Conservation (phyloP, 2,888 invertebrate species). For the Tyria jacobaeae region DNA sequence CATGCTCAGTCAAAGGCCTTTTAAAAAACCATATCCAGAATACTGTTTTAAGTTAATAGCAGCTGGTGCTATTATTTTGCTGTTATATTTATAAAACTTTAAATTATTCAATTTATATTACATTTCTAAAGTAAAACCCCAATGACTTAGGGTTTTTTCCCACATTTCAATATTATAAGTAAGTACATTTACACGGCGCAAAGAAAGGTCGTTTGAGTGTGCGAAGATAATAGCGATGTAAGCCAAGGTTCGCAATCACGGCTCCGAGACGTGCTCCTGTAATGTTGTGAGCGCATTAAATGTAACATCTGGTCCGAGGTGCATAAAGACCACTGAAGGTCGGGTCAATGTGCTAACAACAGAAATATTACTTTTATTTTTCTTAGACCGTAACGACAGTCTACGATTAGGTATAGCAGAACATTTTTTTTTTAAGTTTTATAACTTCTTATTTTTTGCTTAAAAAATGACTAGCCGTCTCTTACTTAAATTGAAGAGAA, state of each 20-base stretch:
- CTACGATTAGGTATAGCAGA: no score
- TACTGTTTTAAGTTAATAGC: no score
- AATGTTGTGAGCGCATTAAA: constrained; percentile 1
- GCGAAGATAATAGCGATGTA: constrained; percentile 45
- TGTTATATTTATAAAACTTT: not conserved
- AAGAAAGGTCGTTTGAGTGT: constrained; percentile 44
- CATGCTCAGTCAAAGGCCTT: no score
- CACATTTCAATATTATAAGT: not conserved
- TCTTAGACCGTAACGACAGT: not conserved
- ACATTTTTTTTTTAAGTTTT: no score
- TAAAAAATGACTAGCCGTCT: no score
- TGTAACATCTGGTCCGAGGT: not conserved
- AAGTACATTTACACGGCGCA: constrained; percentile 25
- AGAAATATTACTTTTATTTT: not conserved
- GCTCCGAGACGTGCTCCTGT: constrained; percentile 39
- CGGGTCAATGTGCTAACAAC: not conserved
- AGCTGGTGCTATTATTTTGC: no score
- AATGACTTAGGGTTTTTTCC: constrained; percentile 9
- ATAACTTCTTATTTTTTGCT: no score
- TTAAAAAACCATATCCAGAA: no score
- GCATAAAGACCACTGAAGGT: not conserved
- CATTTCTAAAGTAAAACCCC: not conserved
- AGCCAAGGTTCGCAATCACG: constrained; percentile 51
- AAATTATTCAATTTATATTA: not conserved
- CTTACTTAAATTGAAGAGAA: no score